Conservation (phyloP, 2,888 invertebrate species). For the Eledona agricola region DNA sequence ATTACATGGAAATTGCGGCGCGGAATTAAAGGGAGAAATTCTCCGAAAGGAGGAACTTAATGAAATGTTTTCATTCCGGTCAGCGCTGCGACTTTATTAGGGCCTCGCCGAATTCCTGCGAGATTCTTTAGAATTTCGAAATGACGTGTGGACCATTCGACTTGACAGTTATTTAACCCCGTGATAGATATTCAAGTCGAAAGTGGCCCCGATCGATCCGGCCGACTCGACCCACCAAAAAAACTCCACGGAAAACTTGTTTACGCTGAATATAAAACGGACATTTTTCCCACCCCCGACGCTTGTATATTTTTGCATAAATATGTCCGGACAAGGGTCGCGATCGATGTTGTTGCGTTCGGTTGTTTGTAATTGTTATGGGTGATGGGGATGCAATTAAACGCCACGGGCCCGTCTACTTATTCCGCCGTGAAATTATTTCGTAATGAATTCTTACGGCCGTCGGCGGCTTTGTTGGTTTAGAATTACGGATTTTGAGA, state of each 20-base stretch:
- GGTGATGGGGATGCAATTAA: constrained; percentile 2
- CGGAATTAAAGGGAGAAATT: too few relatives aligned
- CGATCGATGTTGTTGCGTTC: constrained; percentile 7
- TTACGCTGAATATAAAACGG: constrained; percentile 25
- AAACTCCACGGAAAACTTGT: constrained; percentile 22
- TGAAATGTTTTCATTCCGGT: too few relatives aligned
- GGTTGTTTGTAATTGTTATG: constrained; percentile 6
- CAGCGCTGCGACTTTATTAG: too few relatives aligned
- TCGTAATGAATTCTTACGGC: constrained; percentile 16
- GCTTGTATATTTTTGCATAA: constrained; percentile 23
- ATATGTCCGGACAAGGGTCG: constrained; percentile 12
- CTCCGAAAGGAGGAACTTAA: too few relatives aligned
- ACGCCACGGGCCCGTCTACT: constrained; percentile 16
- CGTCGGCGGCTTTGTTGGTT: too few relatives aligned
- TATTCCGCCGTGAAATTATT: constrained; percentile 16
- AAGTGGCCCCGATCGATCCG: neutral
- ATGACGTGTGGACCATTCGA: too few relatives aligned
- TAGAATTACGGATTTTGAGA: too few relatives aligned
- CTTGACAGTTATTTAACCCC: too few relatives aligned
- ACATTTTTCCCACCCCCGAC: constrained; percentile 6
- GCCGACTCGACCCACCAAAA: too few relatives aligned
- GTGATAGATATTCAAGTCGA: neutral
- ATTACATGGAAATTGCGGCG: too few relatives aligned
- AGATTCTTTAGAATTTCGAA: too few relatives aligned
- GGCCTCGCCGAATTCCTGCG: too few relatives aligned